Evolutionary conservation across 1,140 invertebrate genomes (phyloP).

Genomic region (Pachyrhynchus sulphureomaculatus): DNA sequence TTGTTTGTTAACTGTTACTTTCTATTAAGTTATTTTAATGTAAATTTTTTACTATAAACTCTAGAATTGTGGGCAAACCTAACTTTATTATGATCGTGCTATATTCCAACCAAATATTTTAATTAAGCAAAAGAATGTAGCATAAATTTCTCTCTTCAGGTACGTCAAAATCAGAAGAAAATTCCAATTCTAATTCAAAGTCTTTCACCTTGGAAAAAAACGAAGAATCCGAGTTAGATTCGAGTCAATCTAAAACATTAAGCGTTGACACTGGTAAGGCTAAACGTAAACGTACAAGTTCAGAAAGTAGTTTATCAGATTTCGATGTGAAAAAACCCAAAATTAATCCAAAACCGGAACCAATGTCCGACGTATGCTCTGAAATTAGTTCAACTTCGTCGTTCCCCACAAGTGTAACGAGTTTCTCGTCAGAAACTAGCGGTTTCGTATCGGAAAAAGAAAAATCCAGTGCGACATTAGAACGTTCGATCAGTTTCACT

Average conservation of each 20-base stretch:
- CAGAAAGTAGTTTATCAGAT: slow-evolving; percentile 41
- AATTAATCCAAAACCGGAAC: slow-evolving; percentile 3
- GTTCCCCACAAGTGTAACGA: neutral
- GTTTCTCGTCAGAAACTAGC: slow-evolving; percentile 2
- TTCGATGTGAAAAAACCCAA: slow-evolving; percentile 34
- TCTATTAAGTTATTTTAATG: too few relatives aligned
- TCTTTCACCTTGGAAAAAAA: neutral
- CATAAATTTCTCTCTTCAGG: neutral
- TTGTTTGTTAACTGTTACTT: too few relatives aligned
- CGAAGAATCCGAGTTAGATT: neutral
- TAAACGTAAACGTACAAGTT: slow-evolving; percentile 34
- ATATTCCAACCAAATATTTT: too few relatives aligned
- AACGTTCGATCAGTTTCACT: slow-evolving; percentile 4
- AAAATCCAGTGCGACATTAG: neutral
- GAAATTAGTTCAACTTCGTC: slow-evolving; percentile 19
- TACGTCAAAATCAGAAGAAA: slow-evolving; percentile 10
- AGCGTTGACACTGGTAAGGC: neutral
- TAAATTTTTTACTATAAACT: too few relatives aligned
- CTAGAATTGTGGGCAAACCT: too few relatives aligned
- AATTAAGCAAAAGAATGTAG: too few relatives aligned
- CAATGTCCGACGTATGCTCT: slow-evolving; percentile 15
- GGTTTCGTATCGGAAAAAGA: neutral
- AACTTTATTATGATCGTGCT: too few relatives aligned
- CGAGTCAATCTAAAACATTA: neutral
- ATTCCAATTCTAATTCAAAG: neutral